Evolutionary conservation across 2,797 vertebrate species (phyloP).

Genomic region (Acridotheres tristis): DNA sequence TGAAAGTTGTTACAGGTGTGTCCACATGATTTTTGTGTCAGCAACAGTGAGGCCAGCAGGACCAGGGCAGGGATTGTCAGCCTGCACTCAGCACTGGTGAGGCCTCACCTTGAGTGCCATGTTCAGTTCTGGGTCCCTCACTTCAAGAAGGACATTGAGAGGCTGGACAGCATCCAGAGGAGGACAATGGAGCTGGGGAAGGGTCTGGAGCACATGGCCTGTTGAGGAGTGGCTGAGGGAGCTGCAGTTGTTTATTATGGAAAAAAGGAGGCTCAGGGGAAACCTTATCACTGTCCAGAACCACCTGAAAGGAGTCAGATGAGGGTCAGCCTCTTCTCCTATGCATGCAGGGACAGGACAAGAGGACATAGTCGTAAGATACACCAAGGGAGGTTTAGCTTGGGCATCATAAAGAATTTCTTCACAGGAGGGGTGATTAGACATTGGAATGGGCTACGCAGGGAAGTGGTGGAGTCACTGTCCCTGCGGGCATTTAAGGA

Average conservation of each 20-base stretch:
- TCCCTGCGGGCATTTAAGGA: not conserved
- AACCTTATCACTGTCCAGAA: not conserved
- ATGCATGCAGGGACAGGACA: not conserved
- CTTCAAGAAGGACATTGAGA: not conserved
- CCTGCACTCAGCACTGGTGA: not conserved
- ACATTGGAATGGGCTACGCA: not conserved
- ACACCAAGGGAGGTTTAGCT: rapidly evolving
- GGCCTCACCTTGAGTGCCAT: not conserved
- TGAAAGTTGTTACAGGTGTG: not conserved
- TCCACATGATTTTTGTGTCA: not conserved
- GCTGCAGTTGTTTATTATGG: not conserved
- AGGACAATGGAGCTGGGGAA: rapidly evolving
- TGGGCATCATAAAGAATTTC: not conserved
- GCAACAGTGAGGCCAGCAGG: not conserved
- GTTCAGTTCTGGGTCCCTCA: not conserved
- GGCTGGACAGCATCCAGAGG: not conserved
- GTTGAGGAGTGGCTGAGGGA: not conserved
- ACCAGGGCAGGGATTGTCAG: not conserved
- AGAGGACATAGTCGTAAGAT: rapidly evolving
- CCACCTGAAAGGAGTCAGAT: not conserved
- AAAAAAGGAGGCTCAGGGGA: not conserved
- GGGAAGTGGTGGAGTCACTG: not conserved
- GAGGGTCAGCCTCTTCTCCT: not conserved
- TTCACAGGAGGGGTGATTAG: not conserved
- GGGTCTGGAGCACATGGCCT: too few species aligned